Evolutionary conservation across 1,140 invertebrate species (phyloP).

Genomic region (Paraescarpia echinospica): DNA sequence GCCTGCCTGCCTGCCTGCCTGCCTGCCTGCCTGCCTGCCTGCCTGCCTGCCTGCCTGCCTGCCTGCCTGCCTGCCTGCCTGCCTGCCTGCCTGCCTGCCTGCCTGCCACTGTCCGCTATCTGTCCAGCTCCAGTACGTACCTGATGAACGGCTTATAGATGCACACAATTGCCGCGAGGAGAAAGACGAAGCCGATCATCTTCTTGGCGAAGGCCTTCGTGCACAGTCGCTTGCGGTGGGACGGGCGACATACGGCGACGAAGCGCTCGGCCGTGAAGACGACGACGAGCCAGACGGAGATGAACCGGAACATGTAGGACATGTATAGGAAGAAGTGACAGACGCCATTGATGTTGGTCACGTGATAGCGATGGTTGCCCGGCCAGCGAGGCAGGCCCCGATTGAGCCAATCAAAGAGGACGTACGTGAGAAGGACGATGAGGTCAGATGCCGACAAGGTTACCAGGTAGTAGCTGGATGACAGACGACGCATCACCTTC

Average conservation of each 20-base stretch:
- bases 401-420: constrained; percentile 46
- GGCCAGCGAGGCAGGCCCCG: constrained; percentile 34
- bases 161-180: constrained; percentile 34
- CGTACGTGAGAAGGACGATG: constrained; percentile 42
- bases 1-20: no score
- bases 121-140: background rate
- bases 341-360: constrained; percentile 33
- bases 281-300: constrained; percentile 51
- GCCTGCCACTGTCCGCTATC: no score
- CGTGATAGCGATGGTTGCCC: constrained; percentile 1
- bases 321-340: constrained; percentile 48
- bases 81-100: no score
- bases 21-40: no score
- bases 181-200: constrained; percentile 33
- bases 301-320: constrained; percentile 45
- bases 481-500: constrained; percentile 41
- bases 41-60: no score
- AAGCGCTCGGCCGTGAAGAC: constrained; percentile 51
- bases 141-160: constrained; percentile 40
- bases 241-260: constrained; percentile 36
- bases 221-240: constrained; percentile 19
- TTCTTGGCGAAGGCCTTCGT: constrained; percentile 32
- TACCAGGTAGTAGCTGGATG: constrained; percentile 45
- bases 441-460: constrained; percentile 47
- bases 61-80: no score